Conservation (phyloP, 1,140 invertebrate species). For the Paraescarpia echinospica region DNA sequence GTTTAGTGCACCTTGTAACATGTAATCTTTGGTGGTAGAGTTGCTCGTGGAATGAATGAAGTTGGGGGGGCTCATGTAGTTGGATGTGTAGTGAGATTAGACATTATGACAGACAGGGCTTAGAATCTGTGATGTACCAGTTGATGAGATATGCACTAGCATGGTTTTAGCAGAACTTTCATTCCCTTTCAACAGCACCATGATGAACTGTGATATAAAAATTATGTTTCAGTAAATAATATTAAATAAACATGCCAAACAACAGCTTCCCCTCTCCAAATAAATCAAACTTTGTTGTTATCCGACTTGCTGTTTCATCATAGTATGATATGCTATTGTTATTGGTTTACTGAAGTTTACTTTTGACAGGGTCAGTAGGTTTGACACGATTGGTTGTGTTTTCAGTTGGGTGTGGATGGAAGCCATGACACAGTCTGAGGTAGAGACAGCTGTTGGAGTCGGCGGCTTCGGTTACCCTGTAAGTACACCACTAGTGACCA, state of each 20-base stretch:
- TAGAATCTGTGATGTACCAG: neutral
- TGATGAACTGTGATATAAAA: neutral
- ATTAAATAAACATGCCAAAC: neutral
- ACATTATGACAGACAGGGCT: neutral
- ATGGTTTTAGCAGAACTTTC: no score
- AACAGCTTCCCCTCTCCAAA: neutral
- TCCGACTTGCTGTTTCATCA: neutral
- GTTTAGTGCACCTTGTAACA: neutral
- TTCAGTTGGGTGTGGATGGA: constrained; percentile 93
- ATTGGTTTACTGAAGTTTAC: neutral
- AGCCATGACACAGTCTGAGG: constrained; percentile 76
- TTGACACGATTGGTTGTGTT: constrained; percentile 31
- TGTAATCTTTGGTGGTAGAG: neutral
- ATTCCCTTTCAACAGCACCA: no score
- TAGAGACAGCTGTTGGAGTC: constrained; percentile 90
- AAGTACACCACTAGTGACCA: constrained; percentile 31
- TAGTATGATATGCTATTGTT: neutral
- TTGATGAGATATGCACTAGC: no score
- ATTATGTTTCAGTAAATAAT: neutral
- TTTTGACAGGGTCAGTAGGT: neutral
- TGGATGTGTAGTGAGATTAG: neutral
- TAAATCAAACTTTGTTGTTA: neutral
- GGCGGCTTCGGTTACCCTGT: constrained; percentile 74
- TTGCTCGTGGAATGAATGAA: neutral
- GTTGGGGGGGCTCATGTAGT: no score